Conservation (phyloP, 2,888 invertebrate species). For the Pardosa pseudoannulata region DNA sequence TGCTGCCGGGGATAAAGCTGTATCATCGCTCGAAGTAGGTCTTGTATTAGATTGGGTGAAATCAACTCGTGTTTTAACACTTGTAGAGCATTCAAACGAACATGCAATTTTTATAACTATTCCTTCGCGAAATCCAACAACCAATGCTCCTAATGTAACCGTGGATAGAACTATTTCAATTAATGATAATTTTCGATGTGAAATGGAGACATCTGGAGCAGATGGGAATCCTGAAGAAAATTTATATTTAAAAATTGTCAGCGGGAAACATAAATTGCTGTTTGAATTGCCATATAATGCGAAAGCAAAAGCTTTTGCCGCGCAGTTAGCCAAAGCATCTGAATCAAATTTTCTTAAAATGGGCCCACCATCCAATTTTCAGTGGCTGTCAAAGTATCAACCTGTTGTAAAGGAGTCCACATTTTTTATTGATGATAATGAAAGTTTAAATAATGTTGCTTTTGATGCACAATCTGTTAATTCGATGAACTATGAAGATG, state of each 20-base stretch:
- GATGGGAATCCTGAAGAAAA: constrained; percentile 77
- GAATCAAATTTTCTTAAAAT: constrained; percentile 78
- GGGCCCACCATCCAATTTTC: constrained; percentile 60
- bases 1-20: constrained; percentile 52
- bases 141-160: constrained; percentile 81
- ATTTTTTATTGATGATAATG: constrained; percentile 59
- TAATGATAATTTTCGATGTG: constrained; percentile 87
- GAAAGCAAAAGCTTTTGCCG: constrained; percentile 85
- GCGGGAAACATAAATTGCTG: constrained; percentile 80
- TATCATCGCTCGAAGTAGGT: constrained; percentile 77
- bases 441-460: constrained; percentile 42
- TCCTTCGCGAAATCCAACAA: constrained; percentile 69
- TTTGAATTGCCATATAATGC: constrained; percentile 81
- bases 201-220: constrained; percentile 83
- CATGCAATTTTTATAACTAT: constrained; percentile 77
- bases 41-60: constrained; percentile 79
- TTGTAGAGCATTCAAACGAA: constrained; percentile 81
- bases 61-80: constrained; percentile 81
- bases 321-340: constrained; percentile 85
- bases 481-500: constrained; percentile 60
- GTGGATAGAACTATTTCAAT: constrained; percentile 89
- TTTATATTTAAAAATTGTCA: constrained; percentile 81
- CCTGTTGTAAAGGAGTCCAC: constrained; percentile 51
- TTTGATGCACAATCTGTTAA: constrained; percentile 62
- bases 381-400: constrained; percentile 71